Evolutionary conservation across 2,797 vertebrate species (phyloP), one percentile per base, ranked within the genome.

Genomic region (Rhinogobio ventralis): DNA sequence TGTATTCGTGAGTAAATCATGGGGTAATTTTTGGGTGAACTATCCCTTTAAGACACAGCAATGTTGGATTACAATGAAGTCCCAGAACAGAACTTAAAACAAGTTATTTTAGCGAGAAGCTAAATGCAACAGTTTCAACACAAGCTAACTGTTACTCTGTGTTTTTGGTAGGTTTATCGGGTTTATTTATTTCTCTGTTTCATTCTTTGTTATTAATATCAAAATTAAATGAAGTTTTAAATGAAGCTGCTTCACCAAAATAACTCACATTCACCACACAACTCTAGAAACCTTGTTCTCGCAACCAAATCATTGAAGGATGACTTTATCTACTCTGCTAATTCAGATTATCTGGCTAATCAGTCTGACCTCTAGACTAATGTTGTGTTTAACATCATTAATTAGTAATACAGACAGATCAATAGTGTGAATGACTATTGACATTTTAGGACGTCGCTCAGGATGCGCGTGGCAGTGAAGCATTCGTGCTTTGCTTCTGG

Each of bases 351-450:
- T 79, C 68, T 64, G 39, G 45, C 51, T 77, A 87, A 86, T 83
- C 79, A 86, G 53, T 81, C 88, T 86, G 79, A 77, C 81, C 82
- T 83, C 68, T 30, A 83, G 79, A 83, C 75, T 86, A 62, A 64
- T 67, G 23, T 78, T 85, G 80, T 72, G 10, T 83, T 85, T 88
- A 88, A 77, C 51, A 49, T 83, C 85, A 86, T 86, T 86, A 85
- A 85, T 87, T 87, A 85, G 51, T 82, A 87, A 87, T 87, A 88
- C 66, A 80, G 76, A 80, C 68, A 42, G 81, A 86, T 87, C 55
- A 79, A 86, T 83, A 68, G 57, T 68, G 69, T 39, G 60, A 82
- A 79, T 30, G 55, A 62, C 82, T 85, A 75, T 78, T 86, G 79
- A 83, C 77, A 72, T 84, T 86, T 86, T 77, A 57, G n/a, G 51